Evolutionary conservation across 2,113 vertebrate genomes (phyloP).

Genomic region (Turdus rufiventris): DNA sequence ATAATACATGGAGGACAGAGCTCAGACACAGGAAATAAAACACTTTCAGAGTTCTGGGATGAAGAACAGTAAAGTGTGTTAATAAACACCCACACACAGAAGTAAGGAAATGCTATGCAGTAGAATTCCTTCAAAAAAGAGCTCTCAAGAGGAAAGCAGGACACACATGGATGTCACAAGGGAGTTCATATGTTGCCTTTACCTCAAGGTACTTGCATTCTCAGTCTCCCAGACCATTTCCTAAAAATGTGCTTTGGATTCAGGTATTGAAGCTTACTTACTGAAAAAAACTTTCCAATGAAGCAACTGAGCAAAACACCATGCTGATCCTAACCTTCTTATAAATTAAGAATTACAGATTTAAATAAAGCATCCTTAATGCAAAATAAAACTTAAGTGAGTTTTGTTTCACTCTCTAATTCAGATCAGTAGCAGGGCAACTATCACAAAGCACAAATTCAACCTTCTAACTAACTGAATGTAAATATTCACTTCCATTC

Average conservation of each 20-base stretch:
- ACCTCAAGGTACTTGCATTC: not conserved
- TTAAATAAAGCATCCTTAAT: not conserved
- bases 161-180: not conserved
- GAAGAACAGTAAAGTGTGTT: not conserved
- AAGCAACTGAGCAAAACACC: not conserved
- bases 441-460: not conserved
- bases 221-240: not conserved
- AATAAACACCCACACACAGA: not conserved
- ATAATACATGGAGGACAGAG: accelerated
- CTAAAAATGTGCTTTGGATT: not conserved
- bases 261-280: not conserved
- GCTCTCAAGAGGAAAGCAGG: not conserved
- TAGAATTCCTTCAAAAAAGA: not conserved
- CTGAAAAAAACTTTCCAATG: not conserved
- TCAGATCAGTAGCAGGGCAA: not conserved
- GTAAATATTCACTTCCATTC: not conserved
- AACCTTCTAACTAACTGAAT: not conserved
- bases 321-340: not conserved
- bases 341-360: not conserved
- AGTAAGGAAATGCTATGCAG: not conserved
- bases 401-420: not conserved
- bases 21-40: not conserved
- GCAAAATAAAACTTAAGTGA: not conserved
- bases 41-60: not conserved
- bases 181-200: not conserved